Percentiles rank a stretch among this genome's conserved stretches.
Conservation (phyloP, 2,113 vertebrate genomes). For the Zosterops borbonicus region DNA sequence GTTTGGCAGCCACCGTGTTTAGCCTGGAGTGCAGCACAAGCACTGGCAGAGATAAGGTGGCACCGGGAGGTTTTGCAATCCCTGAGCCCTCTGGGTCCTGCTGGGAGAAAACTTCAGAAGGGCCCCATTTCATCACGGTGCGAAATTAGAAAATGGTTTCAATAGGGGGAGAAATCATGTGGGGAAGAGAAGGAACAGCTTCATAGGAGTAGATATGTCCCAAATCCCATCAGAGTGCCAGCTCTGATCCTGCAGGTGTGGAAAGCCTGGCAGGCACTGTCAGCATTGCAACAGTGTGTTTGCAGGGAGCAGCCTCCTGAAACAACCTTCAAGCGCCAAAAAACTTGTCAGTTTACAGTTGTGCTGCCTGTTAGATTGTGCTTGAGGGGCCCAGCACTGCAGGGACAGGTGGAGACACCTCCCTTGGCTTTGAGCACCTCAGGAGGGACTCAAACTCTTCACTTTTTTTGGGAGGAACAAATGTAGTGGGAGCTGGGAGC, state of each 20-base stretch:
- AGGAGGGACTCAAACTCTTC: background rate
- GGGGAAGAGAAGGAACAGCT: background rate
- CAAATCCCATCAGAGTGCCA: rapidly evolving
- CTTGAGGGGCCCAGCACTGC: background rate
- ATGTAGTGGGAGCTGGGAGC: background rate
- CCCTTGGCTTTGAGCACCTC: background rate
- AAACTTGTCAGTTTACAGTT: rapidly evolving
- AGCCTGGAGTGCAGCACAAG: background rate
- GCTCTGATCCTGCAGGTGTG: background rate
- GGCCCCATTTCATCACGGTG: rapidly evolving
- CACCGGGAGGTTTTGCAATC: background rate
- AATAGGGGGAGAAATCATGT: background rate
- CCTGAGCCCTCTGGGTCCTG: background rate
- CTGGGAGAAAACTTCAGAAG: background rate
- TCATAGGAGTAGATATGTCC: rapidly evolving
- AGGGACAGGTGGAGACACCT: background rate
- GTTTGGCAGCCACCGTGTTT: conserved; percentile 12
- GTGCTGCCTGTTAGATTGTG: rapidly evolving
- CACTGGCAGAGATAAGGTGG: conserved; percentile 4
- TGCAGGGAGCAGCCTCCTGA: background rate
- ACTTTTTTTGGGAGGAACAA: too few relatives aligned
- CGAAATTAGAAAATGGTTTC: background rate
- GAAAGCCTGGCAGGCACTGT: background rate
- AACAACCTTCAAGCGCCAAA: background rate
- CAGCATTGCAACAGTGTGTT: background rate